Evolutionary conservation across 2,113 vertebrate species (phyloP).

Genomic region (Cottus gobio): DNA sequence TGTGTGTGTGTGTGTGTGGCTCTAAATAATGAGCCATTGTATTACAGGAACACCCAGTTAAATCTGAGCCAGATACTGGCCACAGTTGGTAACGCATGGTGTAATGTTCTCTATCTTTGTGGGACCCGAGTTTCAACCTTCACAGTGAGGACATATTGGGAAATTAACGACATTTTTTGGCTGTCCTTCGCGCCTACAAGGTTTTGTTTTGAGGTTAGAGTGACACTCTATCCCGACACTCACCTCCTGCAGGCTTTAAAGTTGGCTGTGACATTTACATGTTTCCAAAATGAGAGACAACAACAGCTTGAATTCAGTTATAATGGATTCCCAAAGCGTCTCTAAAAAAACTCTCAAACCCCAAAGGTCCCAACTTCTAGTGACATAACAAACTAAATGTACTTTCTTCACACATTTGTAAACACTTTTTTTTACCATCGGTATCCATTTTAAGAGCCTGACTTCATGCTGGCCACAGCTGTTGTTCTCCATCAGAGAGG

Average conservation of each 20-base stretch:
- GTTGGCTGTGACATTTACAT: neutral
- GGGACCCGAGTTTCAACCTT: slow-evolving; percentile 36
- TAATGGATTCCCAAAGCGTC: neutral
- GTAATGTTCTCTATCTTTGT: slow-evolving; percentile 39
- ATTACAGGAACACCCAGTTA: slow-evolving; percentile 67
- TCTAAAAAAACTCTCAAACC: neutral
- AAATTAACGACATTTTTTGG: neutral
- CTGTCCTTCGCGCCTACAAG: slow-evolving; percentile 25
- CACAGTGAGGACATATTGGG: slow-evolving; percentile 16
- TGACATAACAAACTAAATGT: neutral
- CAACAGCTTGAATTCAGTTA: slow-evolving; percentile 6
- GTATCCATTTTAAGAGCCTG: neutral
- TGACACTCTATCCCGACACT: neutral
- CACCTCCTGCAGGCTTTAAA: neutral
- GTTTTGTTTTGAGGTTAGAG: slow-evolving; percentile 17
- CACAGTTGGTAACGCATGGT: slow-evolving; percentile 72
- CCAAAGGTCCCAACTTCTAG: neutral
- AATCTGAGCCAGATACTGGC: slow-evolving; percentile 58
- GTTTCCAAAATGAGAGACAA: neutral
- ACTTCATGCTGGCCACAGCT: slow-evolving; percentile 21
- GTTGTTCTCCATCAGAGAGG: slow-evolving; percentile 14
- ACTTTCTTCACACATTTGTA: neutral
- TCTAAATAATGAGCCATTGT: slow-evolving; percentile 84
- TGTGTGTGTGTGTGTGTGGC: slow-evolving; percentile 48
- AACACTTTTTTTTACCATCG: slow-evolving; percentile 1